Conservation (phyloP, 2,888 invertebrate genomes). For the Pogonocherus hispidulus region DNA sequence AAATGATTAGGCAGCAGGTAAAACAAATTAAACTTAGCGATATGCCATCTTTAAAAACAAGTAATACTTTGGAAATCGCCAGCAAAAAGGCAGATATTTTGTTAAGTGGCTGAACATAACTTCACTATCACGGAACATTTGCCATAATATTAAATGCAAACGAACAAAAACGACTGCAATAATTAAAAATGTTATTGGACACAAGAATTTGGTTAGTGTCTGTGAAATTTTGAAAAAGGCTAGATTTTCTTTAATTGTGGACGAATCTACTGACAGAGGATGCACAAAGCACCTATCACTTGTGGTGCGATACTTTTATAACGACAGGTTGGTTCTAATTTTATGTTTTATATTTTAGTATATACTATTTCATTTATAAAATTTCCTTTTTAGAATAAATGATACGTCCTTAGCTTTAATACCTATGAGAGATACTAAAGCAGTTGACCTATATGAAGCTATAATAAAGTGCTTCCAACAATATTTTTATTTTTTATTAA, state of each 20-base stretch:
- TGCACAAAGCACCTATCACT: conserved; percentile 27
- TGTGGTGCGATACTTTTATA: neutral
- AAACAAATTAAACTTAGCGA: too few species aligned
- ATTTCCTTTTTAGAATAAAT: neutral
- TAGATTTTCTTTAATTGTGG: conserved; percentile 25
- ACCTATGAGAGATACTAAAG: neutral
- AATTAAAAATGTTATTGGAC: conserved; percentile 21
- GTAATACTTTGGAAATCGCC: too few species aligned
- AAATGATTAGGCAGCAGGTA: too few species aligned
- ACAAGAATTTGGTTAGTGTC: neutral
- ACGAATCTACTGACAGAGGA: conserved; percentile 22
- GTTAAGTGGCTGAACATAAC: too few species aligned
- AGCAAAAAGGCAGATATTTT: too few species aligned
- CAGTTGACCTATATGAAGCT: neutral
- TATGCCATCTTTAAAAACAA: too few species aligned
- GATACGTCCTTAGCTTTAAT: conserved; percentile 15
- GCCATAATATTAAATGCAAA: too few species aligned
- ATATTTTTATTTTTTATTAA: too few species aligned
- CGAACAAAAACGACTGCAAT: too few species aligned
- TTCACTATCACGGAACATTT: too few species aligned
- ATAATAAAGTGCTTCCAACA: neutral
- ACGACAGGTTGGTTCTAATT: neutral
- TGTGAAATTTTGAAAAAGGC: conserved; percentile 19
- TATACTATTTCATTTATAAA: too few species aligned
- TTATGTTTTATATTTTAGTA: too few species aligned